Evolutionary conservation across 1,140 invertebrate species (phyloP), one percentile per base, ranked within the genome.

Genomic region (Bradynema listronoti): DNA sequence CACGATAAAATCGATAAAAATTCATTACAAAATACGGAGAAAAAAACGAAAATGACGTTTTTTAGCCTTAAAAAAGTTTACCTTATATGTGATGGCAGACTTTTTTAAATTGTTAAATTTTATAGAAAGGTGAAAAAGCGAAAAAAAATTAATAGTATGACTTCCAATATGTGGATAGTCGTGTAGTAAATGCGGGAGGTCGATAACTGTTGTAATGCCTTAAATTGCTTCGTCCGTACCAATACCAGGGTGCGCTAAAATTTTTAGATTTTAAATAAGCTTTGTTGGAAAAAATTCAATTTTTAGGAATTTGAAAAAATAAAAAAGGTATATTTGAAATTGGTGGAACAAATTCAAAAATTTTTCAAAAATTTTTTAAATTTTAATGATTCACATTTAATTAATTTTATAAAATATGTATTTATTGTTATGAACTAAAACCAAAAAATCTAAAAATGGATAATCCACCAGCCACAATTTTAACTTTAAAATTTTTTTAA

Each of bases 181-280:
- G 34, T 9, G 56, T n/a, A 3, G 67, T 61, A 43, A 45, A 68
- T 14, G 67, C 43, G 24, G 57, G 62, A n/a, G 68, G 68, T 4
- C 66, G 53, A 51, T 70, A 70, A n/a, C 55, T 63, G 65, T 71
- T 72, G 50, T 72, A 70, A 34, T 70, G 68, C 39, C 68, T 65
- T 9, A 57, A 24, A 27, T 53, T 72, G 7, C 25, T 46, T 39
- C 36, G n/a, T n/a, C 64, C 63, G 36, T 67, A 42, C 36, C 66
- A 71, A 43, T 71, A 67, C 67, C 63, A 66, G 6, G 67, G 62
- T 16, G 36, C 53, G 29, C 68, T 71, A 19, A 33, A 72, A 19
- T n/a, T 29, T 32, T n/a, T n/a, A n/a, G n/a, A n/a, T n/a, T n/a
- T n/a, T n/a, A n/a, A n/a, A n/a, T n/a, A n/a, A n/a, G n/a, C n/a